Evolutionary conservation across 2,888 invertebrate genomes (phyloP).

Genomic region (Drosophila quinaria): DNA sequence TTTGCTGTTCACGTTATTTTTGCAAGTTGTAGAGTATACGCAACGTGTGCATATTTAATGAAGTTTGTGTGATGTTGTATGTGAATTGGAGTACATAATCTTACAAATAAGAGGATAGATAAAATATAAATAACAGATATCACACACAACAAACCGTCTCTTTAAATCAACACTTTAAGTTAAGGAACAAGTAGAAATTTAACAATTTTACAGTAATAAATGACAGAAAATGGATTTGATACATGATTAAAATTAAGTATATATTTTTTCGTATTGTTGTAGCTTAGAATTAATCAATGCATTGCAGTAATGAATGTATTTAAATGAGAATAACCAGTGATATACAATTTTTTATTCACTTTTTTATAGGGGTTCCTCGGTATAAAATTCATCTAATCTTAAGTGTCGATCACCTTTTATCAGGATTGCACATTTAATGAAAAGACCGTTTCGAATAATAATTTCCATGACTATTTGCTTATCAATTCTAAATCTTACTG

Average conservation of each 20-base stretch:
- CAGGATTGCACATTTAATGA: no score
- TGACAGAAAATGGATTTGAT: not conserved
- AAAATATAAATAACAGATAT: not conserved
- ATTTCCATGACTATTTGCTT: no score
- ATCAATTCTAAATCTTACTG: no score
- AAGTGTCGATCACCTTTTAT: no score
- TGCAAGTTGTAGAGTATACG: slow-evolving; percentile 34
- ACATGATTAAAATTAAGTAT: not conserved
- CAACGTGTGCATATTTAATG: not conserved
- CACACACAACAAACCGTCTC: not conserved
- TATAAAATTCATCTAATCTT: no score
- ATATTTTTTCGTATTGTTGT: no score
- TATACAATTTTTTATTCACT: no score
- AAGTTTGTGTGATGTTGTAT: not conserved
- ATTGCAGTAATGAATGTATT: no score
- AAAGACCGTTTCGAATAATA: no score
- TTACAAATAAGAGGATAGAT: not conserved
- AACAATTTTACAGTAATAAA: not conserved
- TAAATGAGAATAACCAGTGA: no score
- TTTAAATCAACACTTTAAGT: not conserved
- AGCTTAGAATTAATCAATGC: no score
- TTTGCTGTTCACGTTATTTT: slow-evolving; percentile 7
- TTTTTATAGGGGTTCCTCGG: no score
- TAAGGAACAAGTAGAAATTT: not conserved
- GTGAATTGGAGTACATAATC: not conserved